Evolutionary conservation across 2,888 invertebrate genomes (phyloP).

Genomic region (Synanthedon myopaeformis): DNA sequence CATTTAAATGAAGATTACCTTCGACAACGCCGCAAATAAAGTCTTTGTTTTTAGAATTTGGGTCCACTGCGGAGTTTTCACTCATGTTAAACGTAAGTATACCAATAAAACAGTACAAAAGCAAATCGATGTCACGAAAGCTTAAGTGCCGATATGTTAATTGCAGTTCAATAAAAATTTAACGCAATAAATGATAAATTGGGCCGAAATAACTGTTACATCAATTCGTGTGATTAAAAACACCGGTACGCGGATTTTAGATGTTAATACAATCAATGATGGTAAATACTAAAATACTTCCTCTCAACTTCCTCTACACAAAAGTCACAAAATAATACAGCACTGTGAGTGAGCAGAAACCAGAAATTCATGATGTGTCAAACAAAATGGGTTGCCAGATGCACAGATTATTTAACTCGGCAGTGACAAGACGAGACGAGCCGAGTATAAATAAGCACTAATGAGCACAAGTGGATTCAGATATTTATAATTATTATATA

Average conservation of each 20-base stretch:
- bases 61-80: constrained; percentile 70
- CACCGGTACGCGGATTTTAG: constrained; percentile 18
- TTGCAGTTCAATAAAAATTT: neutral
- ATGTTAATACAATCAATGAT: constrained; percentile 10
- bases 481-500: no score
- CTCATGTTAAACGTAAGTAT: constrained; percentile 29
- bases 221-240: constrained; percentile 12
- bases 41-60: constrained; percentile 77
- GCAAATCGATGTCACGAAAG: neutral
- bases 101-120: neutral
- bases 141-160: constrained; percentile 2
- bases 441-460: no score
- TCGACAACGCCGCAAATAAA: constrained; percentile 95
- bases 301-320: no score
- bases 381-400: neutral
- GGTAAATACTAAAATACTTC: no score
- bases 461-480: no score
- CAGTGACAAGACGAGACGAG: no score
- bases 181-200: constrained; percentile 10
- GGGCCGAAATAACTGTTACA: constrained; percentile 16
- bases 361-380: constrained; percentile 34
- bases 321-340: constrained; percentile 3
- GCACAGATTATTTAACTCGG: no score
- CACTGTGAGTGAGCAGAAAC: no score
- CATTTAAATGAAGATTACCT: constrained; percentile 67